These are phyloP conservation scores for Morus bassanus DNA, from an alignment of 2,797 vertebrate genomes.

Conservation along the genomic window DNA sequence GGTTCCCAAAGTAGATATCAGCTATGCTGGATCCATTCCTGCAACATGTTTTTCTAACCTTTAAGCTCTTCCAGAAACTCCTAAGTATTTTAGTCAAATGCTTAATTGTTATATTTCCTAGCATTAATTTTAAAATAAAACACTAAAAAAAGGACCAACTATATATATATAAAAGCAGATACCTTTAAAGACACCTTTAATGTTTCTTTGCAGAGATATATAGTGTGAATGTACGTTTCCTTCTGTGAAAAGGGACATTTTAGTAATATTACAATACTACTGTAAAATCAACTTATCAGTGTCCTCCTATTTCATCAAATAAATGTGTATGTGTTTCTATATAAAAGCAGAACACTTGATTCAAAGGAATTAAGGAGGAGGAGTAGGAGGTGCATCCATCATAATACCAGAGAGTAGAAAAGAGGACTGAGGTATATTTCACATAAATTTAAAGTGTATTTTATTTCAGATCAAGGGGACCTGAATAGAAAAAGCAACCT, in stretches of 20 bases:
- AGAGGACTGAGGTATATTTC: background rate
- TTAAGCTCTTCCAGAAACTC: background rate
- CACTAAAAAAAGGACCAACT: accelerated
- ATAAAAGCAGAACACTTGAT: background rate
- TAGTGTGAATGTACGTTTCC: background rate
- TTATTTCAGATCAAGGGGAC: background rate
- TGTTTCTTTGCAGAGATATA: background rate
- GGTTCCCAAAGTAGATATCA: background rate
- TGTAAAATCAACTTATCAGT: background rate
- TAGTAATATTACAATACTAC: background rate
- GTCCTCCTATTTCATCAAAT: background rate
- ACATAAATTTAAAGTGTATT: background rate
- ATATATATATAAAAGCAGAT: background rate
- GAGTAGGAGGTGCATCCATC: background rate
- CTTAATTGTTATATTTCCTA: background rate
- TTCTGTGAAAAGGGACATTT: background rate
- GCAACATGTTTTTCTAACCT: background rate
- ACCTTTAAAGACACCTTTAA: background rate
- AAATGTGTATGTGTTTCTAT: accelerated
- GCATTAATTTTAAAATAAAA: background rate
- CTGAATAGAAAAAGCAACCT: background rate
- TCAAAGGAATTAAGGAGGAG: background rate
- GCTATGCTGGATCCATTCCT: background rate
- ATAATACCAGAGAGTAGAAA: background rate
- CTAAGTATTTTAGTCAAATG: background rate